A percentile compares a stretch with the other conserved stretches of the same genome.
Conservation (phyloP, 2,888 invertebrate species). For the Cancer borealis region DNA sequence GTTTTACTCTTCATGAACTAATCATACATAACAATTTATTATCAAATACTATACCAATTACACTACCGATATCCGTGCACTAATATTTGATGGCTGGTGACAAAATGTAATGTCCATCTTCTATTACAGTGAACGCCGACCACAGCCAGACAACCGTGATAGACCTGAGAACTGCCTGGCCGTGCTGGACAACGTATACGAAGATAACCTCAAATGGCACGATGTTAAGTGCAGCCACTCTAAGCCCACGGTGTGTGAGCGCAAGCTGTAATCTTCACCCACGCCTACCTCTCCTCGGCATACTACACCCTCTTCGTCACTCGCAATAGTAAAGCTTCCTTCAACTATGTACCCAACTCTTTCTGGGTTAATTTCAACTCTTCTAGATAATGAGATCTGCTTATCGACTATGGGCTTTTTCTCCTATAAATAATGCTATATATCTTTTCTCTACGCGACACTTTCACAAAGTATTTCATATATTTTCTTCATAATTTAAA, state of each 20-base stretch:
- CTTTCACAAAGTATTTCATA: neutral
- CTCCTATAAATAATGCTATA: neutral
- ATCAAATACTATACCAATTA: neutral
- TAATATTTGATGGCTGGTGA: neutral
- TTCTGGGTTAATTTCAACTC: neutral
- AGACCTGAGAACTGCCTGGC: conserved; percentile 92
- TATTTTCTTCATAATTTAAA: neutral
- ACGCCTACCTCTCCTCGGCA: neutral
- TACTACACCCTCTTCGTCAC: neutral
- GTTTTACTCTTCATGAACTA: neutral
- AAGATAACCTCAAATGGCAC: conserved; percentile 96
- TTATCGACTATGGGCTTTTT: neutral
- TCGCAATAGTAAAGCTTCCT: neutral
- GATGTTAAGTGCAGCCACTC: conserved; percentile 83
- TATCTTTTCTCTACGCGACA: neutral
- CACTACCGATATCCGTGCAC: neutral
- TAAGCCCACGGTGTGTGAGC: conserved; percentile 46
- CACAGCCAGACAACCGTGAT: conserved; percentile 78
- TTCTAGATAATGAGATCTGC: neutral
- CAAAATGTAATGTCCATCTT: neutral
- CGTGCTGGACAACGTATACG: conserved; percentile 92
- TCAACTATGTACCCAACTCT: neutral
- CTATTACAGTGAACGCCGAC: neutral
- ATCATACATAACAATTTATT: neutral
- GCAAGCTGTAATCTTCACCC: neutral